Evolutionary conservation across 2,113 vertebrate species (phyloP).

Genomic region (Ictalurus furcatus): DNA sequence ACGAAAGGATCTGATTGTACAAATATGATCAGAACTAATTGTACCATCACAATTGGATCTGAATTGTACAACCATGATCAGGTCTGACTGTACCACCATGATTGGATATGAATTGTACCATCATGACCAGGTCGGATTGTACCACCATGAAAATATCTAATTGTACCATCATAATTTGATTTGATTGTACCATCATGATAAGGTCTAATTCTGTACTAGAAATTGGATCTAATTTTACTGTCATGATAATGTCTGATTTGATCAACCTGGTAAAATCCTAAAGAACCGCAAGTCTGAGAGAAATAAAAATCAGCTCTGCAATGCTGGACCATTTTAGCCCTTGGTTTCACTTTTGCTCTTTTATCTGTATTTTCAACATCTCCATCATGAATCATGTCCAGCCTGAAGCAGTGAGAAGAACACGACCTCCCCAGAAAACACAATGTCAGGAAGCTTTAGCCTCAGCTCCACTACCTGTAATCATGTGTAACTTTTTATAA

Average conservation of each 20-base stretch:
- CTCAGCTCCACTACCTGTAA: constrained; percentile 27
- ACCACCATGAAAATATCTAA: too few species aligned
- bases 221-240: background rate
- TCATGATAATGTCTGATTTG: background rate
- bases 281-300: background rate
- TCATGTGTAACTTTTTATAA: constrained; percentile 36
- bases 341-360: constrained; percentile 20
- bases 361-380: constrained; percentile 35
- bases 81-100: too few species aligned
- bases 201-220: background rate
- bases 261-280: background rate
- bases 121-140: too few species aligned
- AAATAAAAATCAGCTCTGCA: background rate
- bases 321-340: background rate
- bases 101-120: too few species aligned
- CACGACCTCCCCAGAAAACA: constrained; percentile 31
- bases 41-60: background rate
- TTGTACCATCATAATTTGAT: too few species aligned
- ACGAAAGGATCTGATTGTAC: too few species aligned
- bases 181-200: background rate
- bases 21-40: background rate
- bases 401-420: constrained; percentile 14
- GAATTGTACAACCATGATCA: background rate
- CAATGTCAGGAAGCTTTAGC: constrained; percentile 37
- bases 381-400: constrained; percentile 30